Evolutionary conservation across 2,113 vertebrate genomes (phyloP), one percentile per base, ranked within the genome.

Genomic region (Limnothrissa miodon): DNA sequence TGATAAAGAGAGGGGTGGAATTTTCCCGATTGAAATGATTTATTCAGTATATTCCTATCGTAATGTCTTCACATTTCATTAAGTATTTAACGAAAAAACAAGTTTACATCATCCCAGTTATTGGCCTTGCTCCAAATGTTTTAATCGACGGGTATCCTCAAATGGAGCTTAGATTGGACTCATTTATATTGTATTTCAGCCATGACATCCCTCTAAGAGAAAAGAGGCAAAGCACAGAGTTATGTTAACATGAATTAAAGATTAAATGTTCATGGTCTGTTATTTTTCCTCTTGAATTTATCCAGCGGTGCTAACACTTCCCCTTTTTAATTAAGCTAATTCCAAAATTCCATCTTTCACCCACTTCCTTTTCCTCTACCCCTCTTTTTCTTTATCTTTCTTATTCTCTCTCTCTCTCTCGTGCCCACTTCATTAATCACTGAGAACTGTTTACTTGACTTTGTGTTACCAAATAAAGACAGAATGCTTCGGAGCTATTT

Each of bases 391-490:
- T n/a, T n/a, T n/a, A n/a, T n/a, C n/a, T n/a, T n/a, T n/a, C n/a
- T n/a, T n/a, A n/a, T n/a, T n/a, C 48, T 21, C 10, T 21, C 56
- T 25, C 56, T 23, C 19, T 59, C 56, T 29, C 59, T 29, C 7
- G 10, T 9, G 8, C 13, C 2, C 56, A 4, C 45, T 44, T 23
- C 48, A 84, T 86, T 84, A 80, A 84, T 82, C 56, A 51, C 62
- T 59, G 21, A 83, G 25, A 66, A 80, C 59, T 84, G 78, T 84
- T 82, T 80, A 44, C 56, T 78, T 51, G 51, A 56, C 83, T 56
- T 86, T 82, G 19, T 80, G 59, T 56, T 51, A 42, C 45, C 56
- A 59, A 81, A 81, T 74, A 33, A 70, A 33, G 4, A 29, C 8
- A 33, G 62, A 74, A 78, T 45, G 48, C 29, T 83, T 29, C 19